Conservation (phyloP, 37 sponge, comb jelly and placozoan species). For the Halichondria panicea region DNA sequence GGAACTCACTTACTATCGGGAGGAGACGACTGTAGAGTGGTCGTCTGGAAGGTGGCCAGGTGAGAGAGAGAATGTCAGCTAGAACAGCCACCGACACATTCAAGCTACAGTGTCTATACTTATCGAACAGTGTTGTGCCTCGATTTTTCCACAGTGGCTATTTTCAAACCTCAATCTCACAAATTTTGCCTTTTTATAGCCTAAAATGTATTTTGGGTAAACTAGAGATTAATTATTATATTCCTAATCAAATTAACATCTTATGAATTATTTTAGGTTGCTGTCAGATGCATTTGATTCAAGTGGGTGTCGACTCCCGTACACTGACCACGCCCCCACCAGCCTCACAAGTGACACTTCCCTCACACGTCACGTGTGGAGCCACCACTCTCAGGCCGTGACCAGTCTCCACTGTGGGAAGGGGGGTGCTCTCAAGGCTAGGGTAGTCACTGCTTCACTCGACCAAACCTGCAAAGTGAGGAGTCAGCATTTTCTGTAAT, state of each 20-base stretch:
- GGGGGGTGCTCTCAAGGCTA: slow-evolving; percentile 50
- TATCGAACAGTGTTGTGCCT: too few species aligned
- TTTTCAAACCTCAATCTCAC: not conserved
- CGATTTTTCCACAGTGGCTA: not conserved
- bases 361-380: slow-evolving; percentile 60
- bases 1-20: slow-evolving; percentile 80
- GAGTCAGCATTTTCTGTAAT: not conserved
- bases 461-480: slow-evolving; percentile 91
- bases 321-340: not conserved
- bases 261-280: slow-evolving; percentile 23
- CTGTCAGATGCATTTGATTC: slow-evolving; percentile 37
- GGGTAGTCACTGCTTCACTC: slow-evolving; percentile 77
- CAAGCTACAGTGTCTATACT: too few species aligned
- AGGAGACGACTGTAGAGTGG: slow-evolving; percentile 71
- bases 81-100: not conserved
- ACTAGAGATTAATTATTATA: not conserved
- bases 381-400: slow-evolving; percentile 81
- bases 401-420: slow-evolving; percentile 73
- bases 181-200: too few species aligned
- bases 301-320: slow-evolving; percentile 13
- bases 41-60: slow-evolving; percentile 82
- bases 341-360: not conserved
- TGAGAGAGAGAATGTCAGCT: slow-evolving; percentile 9
- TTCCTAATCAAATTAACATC: not conserved
- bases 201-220: not conserved